phyloP scores from a whole-genome alignment of 2,113 vertebrate species.

The Sebastes schlegelii region DNA sequence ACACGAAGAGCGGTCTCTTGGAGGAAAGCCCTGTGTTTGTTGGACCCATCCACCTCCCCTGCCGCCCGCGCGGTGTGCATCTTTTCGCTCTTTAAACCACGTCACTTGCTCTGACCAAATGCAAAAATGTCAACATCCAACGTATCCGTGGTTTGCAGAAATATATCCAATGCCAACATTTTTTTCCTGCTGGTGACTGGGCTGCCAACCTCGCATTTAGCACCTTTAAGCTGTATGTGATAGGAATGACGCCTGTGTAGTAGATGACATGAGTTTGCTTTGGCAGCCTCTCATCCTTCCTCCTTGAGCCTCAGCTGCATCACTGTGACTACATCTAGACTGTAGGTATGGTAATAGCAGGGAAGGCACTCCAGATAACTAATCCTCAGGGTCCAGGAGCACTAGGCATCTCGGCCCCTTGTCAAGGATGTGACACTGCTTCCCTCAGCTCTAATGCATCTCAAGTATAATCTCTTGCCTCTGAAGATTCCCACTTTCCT shows the following conservation, averaged over 20 bases:
- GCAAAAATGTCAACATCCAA: no score
- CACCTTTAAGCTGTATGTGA: background rate
- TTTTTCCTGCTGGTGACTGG: no score
- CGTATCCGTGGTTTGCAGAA: no score
- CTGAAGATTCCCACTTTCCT: constrained; percentile 20
- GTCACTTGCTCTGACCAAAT: no score
- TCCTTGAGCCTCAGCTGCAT: constrained; percentile 23
- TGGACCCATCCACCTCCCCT: no score
- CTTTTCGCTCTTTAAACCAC: no score
- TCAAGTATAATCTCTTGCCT: constrained; percentile 33
- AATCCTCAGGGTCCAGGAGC: constrained; percentile 45
- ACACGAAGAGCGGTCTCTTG: no score
- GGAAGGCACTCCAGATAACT: constrained; percentile 17
- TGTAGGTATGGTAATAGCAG: constrained; percentile 60
- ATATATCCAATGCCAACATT: no score
- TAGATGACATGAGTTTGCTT: constrained; percentile 6
- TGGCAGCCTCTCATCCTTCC: constrained; percentile 18
- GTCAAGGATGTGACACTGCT: constrained; percentile 47
- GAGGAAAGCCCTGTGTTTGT: no score
- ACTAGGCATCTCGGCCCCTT: constrained; percentile 49
- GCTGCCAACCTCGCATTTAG: no score
- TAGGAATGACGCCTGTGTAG: background rate
- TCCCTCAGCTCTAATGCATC: constrained; percentile 16
- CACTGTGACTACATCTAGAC: constrained; percentile 21
- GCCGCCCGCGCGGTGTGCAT: no score